Conservation (phyloP, 2,888 invertebrate genomes). For the Acanthopleura granulata region DNA sequence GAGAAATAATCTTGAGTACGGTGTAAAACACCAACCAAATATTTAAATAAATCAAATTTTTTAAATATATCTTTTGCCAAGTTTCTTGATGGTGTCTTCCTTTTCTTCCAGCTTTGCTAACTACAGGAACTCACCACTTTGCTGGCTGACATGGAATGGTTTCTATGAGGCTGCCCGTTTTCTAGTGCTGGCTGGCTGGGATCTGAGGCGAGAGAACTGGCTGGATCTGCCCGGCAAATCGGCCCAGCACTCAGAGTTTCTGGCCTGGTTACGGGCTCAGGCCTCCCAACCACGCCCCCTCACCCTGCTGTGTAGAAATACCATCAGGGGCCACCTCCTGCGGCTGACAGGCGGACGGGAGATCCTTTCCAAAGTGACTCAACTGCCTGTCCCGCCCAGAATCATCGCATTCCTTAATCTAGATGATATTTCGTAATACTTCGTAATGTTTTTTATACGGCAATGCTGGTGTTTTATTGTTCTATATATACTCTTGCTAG, state of each 20-base stretch:
- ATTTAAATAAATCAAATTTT: no score
- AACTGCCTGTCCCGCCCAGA: conserved; percentile 6
- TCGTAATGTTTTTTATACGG: no score
- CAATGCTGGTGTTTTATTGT: no score
- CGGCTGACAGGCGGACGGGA: not conserved
- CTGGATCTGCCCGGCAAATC: conserved; percentile 47
- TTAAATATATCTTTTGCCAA: no score
- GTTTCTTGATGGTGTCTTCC: no score
- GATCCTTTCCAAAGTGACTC: not conserved
- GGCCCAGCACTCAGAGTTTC: conserved; percentile 30
- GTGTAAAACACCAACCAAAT: no score
- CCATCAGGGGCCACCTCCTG: not conserved
- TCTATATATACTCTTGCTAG: no score
- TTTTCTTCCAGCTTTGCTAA: conserved; percentile 21
- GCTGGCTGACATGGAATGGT: conserved; percentile 55
- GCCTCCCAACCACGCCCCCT: not conserved
- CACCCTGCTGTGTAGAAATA: conserved; percentile 11
- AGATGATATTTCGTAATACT: not conserved
- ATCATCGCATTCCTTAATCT: conserved; percentile 13
- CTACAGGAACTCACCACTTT: conserved; percentile 48
- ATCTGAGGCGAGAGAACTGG: conserved; percentile 47
- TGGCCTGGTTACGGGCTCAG: conserved; percentile 27
- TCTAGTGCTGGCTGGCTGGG: conserved; percentile 57
- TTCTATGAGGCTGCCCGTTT: conserved; percentile 46
- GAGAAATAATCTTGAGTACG: no score